Conservation (phyloP, 2,797 vertebrate genomes). For the Xyrichtys novacula region DNA sequence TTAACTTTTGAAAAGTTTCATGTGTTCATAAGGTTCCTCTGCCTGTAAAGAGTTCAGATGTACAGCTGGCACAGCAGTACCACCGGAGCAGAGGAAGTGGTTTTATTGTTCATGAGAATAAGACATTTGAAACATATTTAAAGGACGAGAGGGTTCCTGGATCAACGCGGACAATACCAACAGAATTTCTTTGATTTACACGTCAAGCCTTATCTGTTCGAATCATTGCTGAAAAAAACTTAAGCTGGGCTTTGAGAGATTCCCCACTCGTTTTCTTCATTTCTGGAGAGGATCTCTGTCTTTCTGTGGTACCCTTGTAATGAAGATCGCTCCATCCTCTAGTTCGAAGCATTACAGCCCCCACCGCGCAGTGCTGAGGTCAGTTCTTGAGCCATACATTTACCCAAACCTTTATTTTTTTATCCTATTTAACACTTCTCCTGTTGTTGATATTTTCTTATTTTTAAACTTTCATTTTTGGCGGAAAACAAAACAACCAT, state of each 20-base stretch:
- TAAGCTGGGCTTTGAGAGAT: conserved; percentile 54
- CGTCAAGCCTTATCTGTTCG: conserved; percentile 79
- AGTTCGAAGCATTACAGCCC: conserved; percentile 56
- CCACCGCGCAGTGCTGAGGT: conserved; percentile 59
- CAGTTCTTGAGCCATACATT: conserved; percentile 73
- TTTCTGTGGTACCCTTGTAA: conserved; percentile 51
- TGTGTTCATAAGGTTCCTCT: conserved; percentile 21
- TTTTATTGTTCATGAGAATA: conserved; percentile 20
- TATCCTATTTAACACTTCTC: conserved; percentile 50
- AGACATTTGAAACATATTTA: conserved; percentile 5
- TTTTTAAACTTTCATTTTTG: conserved; percentile 38
- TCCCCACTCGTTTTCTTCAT: conserved; percentile 45
- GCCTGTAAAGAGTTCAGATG: conserved; percentile 6
- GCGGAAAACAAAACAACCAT: conserved; percentile 65
- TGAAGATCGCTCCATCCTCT: conserved; percentile 67
- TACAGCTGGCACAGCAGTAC: conserved; percentile 2
- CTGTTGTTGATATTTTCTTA: conserved; percentile 34
- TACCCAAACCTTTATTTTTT: conserved; percentile 65
- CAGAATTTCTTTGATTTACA: conserved; percentile 59
- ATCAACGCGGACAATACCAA: conserved; percentile 42
- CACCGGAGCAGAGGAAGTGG: conserved; percentile 24
- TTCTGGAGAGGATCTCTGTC: conserved; percentile 12
- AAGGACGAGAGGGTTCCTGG: conserved; percentile 16
- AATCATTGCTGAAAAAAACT: conserved; percentile 63
- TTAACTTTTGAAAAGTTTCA: conserved; percentile 22